Evolutionary conservation across 2,113 vertebrate genomes (phyloP), one percentile per base, ranked within the genome.

Genomic region (Paramisgurnus dabryanus): DNA sequence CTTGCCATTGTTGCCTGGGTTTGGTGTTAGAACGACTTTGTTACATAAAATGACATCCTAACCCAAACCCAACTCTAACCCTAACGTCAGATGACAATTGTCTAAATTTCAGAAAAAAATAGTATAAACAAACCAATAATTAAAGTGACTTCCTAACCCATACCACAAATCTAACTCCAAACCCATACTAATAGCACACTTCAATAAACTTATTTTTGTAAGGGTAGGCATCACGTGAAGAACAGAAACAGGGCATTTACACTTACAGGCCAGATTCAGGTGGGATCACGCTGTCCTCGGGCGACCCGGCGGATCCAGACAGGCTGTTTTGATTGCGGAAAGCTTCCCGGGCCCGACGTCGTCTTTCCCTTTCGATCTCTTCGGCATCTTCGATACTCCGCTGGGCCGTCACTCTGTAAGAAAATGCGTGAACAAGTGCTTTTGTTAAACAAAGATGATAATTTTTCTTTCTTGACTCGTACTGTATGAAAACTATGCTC

Each of bases 311-410:
- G 0, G 84, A 47, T 3, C 43, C 64, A 0, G 85, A 87, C 63
- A 82, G 78, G 0, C 81, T 85, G 57, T 50, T 40, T 1, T 78
- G 55, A 18, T 72, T 78, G 7, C 79, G 61, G 1, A 81, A 87
- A 53, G 87, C 87, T 40, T 95, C 94, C 4, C 95, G 84, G 7
- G 93, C 92, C 67, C 89, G 84, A 11, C 91, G 88, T 0, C 94
- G 88, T 0, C 87, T 92, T 85, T 98, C 95, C 8, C 92, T 85
- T 0, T 96, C 94, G 0, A 92, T 91, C 84, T 97, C 96, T 81
- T 97, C 95, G 0, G 95, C 93, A 0, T 96, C 96, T 67, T 98
- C 96, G 53, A 94, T 90, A 0, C 94, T 95, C 92, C 96, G 91
- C 89, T 96, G 96, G 0, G 95, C 86, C 3, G 94, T 95, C 77